Percentiles rank a stretch among this genome's conserved stretches.
Evolutionary conservation across 2,113 vertebrate genomes (phyloP).

Genomic region (Nesoenas mayeri): DNA sequence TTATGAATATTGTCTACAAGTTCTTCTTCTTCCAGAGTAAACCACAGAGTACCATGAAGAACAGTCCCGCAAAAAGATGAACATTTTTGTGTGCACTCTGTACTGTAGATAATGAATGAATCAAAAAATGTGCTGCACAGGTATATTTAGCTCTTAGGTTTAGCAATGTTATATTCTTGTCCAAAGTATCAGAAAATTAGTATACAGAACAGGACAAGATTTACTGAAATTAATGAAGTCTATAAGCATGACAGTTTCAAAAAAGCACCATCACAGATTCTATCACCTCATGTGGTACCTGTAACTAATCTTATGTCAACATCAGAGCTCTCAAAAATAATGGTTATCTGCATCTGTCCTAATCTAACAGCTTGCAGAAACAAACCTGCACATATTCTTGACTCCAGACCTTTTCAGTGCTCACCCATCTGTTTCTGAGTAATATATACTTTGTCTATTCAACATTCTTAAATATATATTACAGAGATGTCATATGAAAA

Average conservation of each 20-base stretch:
- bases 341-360: neutral
- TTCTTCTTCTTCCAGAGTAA: constrained; percentile 15
- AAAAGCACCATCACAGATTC: neutral
- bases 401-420: neutral
- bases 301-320: neutral
- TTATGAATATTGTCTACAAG: neutral
- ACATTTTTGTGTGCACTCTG: neutral
- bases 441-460: neutral
- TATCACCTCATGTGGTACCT: neutral
- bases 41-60: neutral
- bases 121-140: neutral
- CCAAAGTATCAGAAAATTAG: neutral
- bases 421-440: neutral
- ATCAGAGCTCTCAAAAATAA: neutral
- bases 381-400: neutral
- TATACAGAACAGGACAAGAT: neutral
- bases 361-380: neutral
- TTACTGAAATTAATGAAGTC: neutral
- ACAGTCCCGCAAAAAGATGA: neutral
- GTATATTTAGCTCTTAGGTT: neutral
- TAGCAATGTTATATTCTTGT: neutral
- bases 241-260: neutral
- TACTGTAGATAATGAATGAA: neutral
- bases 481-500: no score
- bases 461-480: neutral